A percentile compares a stretch with the other conserved stretches of the same genome.
phyloP scores from a whole-genome alignment of 92 coral and sea anemone species.

The Epizoanthus scotinus region DNA sequence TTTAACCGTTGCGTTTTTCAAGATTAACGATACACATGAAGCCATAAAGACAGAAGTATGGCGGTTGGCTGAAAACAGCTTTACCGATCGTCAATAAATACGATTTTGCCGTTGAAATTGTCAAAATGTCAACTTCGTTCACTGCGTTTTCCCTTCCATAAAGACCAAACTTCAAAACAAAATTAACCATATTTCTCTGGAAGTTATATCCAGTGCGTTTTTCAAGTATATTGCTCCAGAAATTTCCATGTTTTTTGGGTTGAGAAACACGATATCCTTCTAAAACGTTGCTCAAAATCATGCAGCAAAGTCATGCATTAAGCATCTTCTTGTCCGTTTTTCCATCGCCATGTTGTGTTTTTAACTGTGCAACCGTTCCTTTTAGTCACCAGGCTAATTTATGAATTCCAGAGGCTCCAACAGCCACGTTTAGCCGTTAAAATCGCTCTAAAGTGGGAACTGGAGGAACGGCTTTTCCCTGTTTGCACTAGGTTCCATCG shows the following conservation, averaged over 20 bases:
- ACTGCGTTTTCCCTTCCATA: constrained; percentile 10
- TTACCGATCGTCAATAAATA: not conserved
- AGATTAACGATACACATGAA: constrained; percentile 7
- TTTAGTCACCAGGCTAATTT: constrained; percentile 7
- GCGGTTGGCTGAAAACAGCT: constrained; percentile 15
- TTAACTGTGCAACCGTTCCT: not conserved
- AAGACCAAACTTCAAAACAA: constrained; percentile 10
- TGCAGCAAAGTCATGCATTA: not conserved
- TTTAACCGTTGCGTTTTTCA: constrained; percentile 30
- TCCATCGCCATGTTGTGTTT: not conserved
- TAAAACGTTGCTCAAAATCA: not conserved
- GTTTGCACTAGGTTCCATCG: no score
- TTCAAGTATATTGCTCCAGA: not conserved
- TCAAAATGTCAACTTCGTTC: constrained; percentile 33
- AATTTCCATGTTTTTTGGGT: not conserved
- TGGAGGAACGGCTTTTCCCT: no score
- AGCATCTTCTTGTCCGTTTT: not conserved
- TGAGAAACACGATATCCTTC: not conserved
- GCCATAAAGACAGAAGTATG: constrained; percentile 7
- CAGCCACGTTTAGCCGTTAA: not conserved
- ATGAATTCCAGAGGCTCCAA: not conserved
- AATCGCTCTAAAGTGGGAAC: not conserved
- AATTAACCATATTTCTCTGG: constrained; percentile 6
- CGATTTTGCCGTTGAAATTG: not conserved
- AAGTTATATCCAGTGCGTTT: not conserved